phyloP scores from a whole-genome alignment of 2,888 invertebrate genomes.

The Venusia cambrica region DNA sequence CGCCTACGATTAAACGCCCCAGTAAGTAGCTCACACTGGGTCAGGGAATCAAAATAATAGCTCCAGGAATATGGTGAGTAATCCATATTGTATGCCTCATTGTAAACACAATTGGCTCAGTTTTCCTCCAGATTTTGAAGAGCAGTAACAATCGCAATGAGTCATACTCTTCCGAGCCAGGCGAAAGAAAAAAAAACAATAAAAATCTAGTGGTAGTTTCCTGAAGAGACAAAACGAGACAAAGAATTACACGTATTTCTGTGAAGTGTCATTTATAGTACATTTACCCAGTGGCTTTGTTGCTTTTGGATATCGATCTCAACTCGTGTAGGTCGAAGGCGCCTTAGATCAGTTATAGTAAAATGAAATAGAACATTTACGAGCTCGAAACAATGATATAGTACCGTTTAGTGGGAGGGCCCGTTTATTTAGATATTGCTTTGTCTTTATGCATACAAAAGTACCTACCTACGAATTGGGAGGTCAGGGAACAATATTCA shows the following conservation, averaged over 20 bases:
- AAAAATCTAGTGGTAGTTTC: too few species aligned
- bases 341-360: conserved; percentile 60
- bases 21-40: conserved; percentile 35
- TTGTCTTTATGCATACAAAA: conserved; percentile 52
- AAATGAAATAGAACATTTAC: conserved; percentile 57
- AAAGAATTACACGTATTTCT: too few species aligned
- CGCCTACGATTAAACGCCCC: conserved; percentile 43
- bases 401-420: conserved; percentile 64
- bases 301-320: too few species aligned
- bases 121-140: conserved; percentile 15
- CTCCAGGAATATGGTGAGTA: conserved; percentile 31
- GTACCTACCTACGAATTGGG: conserved; percentile 19
- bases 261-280: too few species aligned
- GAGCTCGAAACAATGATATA: conserved; percentile 60
- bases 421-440: conserved; percentile 56
- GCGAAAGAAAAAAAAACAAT: background rate
- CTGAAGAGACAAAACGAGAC: too few species aligned
- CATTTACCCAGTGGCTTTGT: too few species aligned
- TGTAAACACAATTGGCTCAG: conserved; percentile 16
- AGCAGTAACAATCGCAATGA: conserved; percentile 8
- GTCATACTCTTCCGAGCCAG: conserved; percentile 8
- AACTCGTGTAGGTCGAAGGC: conserved; percentile 46
- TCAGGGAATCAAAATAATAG: conserved; percentile 32
- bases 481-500: conserved; percentile 23
- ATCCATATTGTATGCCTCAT: conserved; percentile 19